Base-by-base conservation (phyloP, 2,888 invertebrate species). In the Autographa pulchrina region DNA sequence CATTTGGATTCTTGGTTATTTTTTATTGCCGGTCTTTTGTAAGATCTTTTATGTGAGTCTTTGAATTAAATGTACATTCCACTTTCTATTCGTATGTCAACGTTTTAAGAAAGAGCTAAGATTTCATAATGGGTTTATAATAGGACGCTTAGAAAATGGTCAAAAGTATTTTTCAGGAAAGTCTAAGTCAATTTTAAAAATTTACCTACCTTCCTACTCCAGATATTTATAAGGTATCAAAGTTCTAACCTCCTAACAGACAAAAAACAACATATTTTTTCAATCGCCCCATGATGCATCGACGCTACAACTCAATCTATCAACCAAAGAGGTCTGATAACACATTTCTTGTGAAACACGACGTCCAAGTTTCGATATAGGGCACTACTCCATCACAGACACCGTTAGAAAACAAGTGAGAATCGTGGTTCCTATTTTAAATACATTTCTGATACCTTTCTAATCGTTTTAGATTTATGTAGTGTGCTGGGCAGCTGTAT, bases 401-500 rank as follows among this genome's bases (percentile, higher is more conserved):
- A 20, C 75, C 80, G 82, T 78, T 83, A 80, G 72, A 68, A 74
- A 41, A 75, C 76, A 70, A 75, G 60, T 74, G 70, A 72, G 67
- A 74, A 62, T 82, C 77, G 76, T 79, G 77, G 66, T 72, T 74
- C 48, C 58, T 63, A 66, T 70, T 63, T 58, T 73, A 70, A 81
- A 74, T 73, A 73, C 9, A 59, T 56, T 72, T 77, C 68, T 82
- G 62, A 65, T 71, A 70, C 72, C 66, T 77, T 65, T 8, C 52
- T 76, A 81, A 76, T 70, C 71, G 84, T 70, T 65, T 1, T 54
- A 38, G 20, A 56, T 56, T 13, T 25, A 9, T 54, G 6, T 54
- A 25, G 54, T 20, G 20, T 20, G 25, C 25, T 25, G 25, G 25
- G 25, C 25, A 56, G 11, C 11, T 18, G 9, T 52, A 18, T n/a